Percentiles rank a stretch among this genome's conserved stretches.
Conservation (phyloP, 2,888 invertebrate species). For the Drosophila parthenogenetica region DNA sequence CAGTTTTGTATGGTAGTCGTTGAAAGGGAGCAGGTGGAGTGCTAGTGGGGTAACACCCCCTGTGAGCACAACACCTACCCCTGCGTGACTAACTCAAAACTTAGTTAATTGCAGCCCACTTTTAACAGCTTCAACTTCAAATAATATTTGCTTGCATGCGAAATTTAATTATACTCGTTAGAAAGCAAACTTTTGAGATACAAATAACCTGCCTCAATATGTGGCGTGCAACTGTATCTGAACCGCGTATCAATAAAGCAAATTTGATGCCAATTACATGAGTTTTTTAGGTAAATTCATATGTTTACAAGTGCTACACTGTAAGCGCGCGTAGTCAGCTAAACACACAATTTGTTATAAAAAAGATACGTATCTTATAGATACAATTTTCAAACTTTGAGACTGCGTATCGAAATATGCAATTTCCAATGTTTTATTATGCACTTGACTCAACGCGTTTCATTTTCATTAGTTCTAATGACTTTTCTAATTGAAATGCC, state of each 20-base stretch:
- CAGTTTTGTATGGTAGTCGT: conserved; percentile 60
- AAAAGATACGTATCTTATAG: background rate
- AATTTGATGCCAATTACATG: conserved; percentile 1
- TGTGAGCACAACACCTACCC: background rate
- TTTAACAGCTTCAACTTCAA: conserved; percentile 28
- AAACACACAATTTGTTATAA: background rate
- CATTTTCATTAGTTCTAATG: background rate
- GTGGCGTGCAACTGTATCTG: conserved; percentile 9
- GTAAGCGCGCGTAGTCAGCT: background rate
- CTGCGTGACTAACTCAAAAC: background rate
- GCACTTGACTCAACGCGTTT: background rate
- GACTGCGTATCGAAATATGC: background rate
- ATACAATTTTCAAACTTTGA: background rate
- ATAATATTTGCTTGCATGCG: conserved; percentile 20
- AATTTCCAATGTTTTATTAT: background rate
- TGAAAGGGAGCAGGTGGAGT: background rate
- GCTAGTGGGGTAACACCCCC: conserved; percentile 25
- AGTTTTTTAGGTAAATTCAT: background rate
- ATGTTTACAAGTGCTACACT: background rate
- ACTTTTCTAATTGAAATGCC: conserved; percentile 10
- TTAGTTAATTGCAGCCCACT: conserved; percentile 17
- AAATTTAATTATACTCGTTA: conserved; percentile 20
- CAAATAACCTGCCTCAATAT: conserved; percentile 9
- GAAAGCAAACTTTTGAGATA: conserved; percentile 4
- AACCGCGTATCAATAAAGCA: background rate